A percentile compares a stretch with the other conserved stretches of the same genome.
phyloP scores from a whole-genome alignment of 2,113 vertebrate genomes.

The Pithys albifrons region DNA sequence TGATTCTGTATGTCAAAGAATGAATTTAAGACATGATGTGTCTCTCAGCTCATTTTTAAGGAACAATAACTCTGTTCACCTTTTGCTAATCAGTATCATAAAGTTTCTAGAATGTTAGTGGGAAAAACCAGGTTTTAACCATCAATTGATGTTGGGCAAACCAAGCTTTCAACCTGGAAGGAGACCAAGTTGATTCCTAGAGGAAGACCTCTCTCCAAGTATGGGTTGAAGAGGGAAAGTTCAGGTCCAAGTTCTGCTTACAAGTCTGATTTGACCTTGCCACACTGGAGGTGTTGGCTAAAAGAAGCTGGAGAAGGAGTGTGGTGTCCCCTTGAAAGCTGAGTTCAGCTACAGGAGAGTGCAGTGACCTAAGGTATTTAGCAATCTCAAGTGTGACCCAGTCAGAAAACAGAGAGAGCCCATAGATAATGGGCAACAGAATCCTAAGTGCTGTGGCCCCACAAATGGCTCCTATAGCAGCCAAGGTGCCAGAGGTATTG shows the following conservation, averaged over 20 bases:
- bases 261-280: not conserved
- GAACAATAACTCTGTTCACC: not conserved
- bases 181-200: not conserved
- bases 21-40: not conserved
- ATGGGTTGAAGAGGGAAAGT: not conserved
- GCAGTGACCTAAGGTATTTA: not conserved
- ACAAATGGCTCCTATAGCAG: not conserved
- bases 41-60: not conserved
- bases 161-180: not conserved
- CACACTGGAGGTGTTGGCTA: too few species aligned
- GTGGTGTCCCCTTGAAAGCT: not conserved
- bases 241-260: not conserved
- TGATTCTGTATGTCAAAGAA: not conserved
- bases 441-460: not conserved
- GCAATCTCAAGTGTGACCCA: not conserved
- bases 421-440: not conserved
- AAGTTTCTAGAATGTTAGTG: not conserved
- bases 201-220: not conserved
- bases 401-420: not conserved
- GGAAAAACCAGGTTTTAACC: not conserved
- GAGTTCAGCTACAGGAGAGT: not conserved
- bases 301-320: not conserved
- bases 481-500: not conserved
- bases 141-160: not conserved
- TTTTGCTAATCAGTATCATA: not conserved